Percentiles rank a stretch among this genome's conserved stretches.
phyloP scores from a whole-genome alignment of 2,888 invertebrate genomes.

The Drosophila quinaria region DNA sequence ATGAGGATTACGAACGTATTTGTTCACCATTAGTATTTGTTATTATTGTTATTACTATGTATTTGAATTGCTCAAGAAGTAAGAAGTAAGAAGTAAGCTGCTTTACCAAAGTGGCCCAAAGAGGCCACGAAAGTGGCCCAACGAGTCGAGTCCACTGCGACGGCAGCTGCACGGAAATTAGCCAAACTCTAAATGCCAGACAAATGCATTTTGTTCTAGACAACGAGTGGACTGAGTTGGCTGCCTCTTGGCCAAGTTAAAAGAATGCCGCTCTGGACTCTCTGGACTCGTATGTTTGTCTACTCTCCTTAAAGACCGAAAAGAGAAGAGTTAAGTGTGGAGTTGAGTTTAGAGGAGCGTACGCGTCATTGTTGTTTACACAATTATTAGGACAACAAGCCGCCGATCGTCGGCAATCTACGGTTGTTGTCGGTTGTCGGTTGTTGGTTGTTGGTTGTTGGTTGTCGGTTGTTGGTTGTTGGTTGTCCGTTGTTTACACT shows the following conservation, averaged over 20 bases:
- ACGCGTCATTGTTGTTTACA: constrained; percentile 84
- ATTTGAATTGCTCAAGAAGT: constrained; percentile 83
- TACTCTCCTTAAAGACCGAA: constrained; percentile 55
- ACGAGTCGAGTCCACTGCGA: constrained; percentile 32
- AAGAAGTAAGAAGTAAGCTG: constrained; percentile 66
- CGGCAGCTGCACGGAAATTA: constrained; percentile 77
- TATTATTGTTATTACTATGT: constrained; percentile 83
- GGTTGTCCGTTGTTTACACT: constrained; percentile 53
- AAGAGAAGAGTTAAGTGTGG: constrained; percentile 5
- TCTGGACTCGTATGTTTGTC: constrained; percentile 52
- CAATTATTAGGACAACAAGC: constrained; percentile 84
- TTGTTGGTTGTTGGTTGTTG: constrained; percentile 34
- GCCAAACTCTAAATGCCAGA: constrained; percentile 82
- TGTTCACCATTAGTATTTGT: constrained; percentile 83
- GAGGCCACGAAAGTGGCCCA: constrained; percentile 49
- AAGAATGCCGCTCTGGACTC: constrained; percentile 68
- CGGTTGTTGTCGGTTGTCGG: constrained; percentile 30
- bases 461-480: constrained; percentile 31
- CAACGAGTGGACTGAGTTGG: constrained; percentile 27
- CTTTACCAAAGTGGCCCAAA: constrained; percentile 48
- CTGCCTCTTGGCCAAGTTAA: constrained; percentile 64
- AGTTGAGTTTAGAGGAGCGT: constrained; percentile 46
- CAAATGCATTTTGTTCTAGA: constrained; percentile 77
- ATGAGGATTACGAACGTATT: constrained; percentile 62
- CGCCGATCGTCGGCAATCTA: constrained; percentile 72